These are phyloP conservation scores for Sisyra nigra DNA, from an alignment of 2,888 invertebrate species.

Conservation along the genomic window DNA sequence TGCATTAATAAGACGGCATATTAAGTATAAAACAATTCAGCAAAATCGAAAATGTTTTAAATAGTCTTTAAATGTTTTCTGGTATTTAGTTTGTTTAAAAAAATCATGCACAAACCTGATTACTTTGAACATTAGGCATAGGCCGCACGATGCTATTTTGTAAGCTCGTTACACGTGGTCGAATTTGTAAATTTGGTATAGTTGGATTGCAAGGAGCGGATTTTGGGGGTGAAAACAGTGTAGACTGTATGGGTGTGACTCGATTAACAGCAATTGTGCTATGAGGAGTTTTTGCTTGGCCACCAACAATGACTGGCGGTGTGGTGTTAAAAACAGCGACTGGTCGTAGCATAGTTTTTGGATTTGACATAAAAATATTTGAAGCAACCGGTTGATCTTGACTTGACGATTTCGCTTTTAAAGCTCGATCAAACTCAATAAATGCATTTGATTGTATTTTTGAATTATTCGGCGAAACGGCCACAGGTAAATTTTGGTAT, in stretches of 20 bases:
- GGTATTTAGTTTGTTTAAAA: too few relatives aligned
- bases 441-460: background rate
- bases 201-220: constrained; percentile 12
- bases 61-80: too few relatives aligned
- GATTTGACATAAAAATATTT: background rate
- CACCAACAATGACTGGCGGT: constrained; percentile 21
- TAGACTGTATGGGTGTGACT: background rate
- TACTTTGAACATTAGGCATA: constrained; percentile 14
- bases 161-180: background rate
- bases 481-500: constrained; percentile 7
- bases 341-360: background rate
- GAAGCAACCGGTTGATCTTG: background rate
- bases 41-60: too few relatives aligned
- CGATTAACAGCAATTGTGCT: constrained; percentile 1
- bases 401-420: background rate
- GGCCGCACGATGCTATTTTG: constrained; percentile 2
- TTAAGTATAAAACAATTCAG: too few relatives aligned
- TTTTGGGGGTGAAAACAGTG: background rate
- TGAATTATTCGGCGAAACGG: background rate
- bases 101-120: constrained; percentile 22
- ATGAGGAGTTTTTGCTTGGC: constrained; percentile 13
- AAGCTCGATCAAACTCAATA: too few relatives aligned
- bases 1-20: too few relatives aligned
- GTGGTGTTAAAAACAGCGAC: constrained; percentile 3
- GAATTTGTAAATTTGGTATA: constrained; percentile 12